These are phyloP conservation scores for Spea hammondii DNA, from an alignment of 2,797 vertebrate genomes.

Conservation along the genomic window DNA sequence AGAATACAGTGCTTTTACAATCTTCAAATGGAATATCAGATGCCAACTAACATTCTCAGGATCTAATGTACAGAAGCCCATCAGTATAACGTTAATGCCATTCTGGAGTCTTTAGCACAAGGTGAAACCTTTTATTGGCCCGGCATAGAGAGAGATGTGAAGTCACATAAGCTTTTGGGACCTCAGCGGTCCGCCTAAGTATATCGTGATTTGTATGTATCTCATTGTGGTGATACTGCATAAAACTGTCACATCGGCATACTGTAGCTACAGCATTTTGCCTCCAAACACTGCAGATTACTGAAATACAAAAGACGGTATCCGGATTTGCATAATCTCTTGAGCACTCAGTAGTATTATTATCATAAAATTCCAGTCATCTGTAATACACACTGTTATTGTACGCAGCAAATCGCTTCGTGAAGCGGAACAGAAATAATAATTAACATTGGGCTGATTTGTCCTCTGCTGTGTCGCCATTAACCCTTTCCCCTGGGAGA, in stretches of 20 bases:
- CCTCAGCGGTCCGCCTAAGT: no score
- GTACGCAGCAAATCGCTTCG: conserved; percentile 21
- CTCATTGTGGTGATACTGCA: no score
- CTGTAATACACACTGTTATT: conserved; percentile 39
- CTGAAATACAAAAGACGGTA: conserved; percentile 21
- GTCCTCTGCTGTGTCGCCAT: background rate
- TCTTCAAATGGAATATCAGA: no score
- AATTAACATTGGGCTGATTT: conserved; percentile 13
- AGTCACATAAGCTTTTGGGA: no score
- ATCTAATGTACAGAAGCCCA: no score
- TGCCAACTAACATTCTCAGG: no score
- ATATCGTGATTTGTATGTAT: no score
- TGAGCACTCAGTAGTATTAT: conserved; percentile 6
- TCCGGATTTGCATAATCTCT: conserved; percentile 39
- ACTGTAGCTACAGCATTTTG: background rate
- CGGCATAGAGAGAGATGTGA: no score
- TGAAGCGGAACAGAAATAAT: conserved; percentile 28
- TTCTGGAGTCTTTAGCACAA: no score
- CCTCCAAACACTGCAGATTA: conserved; percentile 15
- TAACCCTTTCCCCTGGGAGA: background rate
- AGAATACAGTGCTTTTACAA: no score
- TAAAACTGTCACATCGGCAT: background rate
- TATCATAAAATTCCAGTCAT: conserved; percentile 26
- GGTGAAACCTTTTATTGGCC: no score
- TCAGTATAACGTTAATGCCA: no score